Conservation (phyloP, 2,888 invertebrate genomes). For the Atrina japonica region DNA sequence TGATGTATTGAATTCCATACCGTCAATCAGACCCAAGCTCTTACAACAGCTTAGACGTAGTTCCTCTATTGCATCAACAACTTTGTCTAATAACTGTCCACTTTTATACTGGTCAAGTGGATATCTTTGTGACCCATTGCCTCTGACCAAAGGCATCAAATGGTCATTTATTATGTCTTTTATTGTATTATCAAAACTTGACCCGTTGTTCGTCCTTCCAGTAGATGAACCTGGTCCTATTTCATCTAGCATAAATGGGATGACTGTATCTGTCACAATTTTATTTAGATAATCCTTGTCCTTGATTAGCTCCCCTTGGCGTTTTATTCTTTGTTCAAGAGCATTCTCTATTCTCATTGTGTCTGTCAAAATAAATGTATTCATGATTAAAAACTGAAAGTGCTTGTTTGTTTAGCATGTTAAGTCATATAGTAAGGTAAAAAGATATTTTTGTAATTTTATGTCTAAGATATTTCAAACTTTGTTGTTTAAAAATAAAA, state of each 20-base stretch:
- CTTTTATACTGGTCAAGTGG: slow-evolving; percentile 21
- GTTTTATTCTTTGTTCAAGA: slow-evolving; percentile 36
- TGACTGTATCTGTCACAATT: slow-evolving; percentile 32
- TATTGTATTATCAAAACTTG: slow-evolving; percentile 23
- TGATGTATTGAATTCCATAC: slow-evolving; percentile 27
- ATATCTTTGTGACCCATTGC: slow-evolving; percentile 21
- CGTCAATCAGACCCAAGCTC: slow-evolving; percentile 30
- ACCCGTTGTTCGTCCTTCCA: slow-evolving; percentile 17
- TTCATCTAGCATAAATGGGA: slow-evolving; percentile 40
- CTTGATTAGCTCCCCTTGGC: slow-evolving; percentile 33
- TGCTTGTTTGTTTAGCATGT: no score
- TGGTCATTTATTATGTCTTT: slow-evolving; percentile 42
- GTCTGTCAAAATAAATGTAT: slow-evolving; percentile 22
- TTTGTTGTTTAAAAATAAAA: no score
- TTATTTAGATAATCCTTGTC: slow-evolving; percentile 41
- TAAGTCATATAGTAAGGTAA: no score
- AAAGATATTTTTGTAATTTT: no score
- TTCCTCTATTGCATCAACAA: slow-evolving; percentile 33
- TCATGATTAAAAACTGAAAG: no score
- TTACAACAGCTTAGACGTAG: slow-evolving; percentile 30
- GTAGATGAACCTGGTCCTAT: slow-evolving; percentile 13
- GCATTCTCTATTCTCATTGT: slow-evolving; percentile 38
- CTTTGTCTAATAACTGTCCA: slow-evolving; percentile 33
- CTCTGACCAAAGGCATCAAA: slow-evolving; percentile 33
- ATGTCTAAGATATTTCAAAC: no score